Percentiles rank a stretch among this genome's conserved stretches.
phyloP scores from a whole-genome alignment of 2,888 invertebrate species.

The Dascillus cervinus region DNA sequence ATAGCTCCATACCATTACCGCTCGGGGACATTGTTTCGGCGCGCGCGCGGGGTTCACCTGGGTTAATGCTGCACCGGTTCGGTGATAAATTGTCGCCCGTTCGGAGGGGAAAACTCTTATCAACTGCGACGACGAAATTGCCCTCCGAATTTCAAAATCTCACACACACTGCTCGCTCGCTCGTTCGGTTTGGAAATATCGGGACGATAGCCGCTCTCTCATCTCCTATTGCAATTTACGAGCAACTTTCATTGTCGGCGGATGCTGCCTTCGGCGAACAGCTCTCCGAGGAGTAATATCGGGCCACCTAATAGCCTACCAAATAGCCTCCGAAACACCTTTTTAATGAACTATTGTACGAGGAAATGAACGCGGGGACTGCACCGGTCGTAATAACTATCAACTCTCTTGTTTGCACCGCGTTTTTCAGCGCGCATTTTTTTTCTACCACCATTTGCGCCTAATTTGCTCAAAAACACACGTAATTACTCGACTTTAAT shows the following conservation, averaged over 20 bases:
- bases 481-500: conserved; percentile 6
- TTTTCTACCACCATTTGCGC: conserved; percentile 16
- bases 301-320: conserved; percentile 58
- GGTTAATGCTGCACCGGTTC: conserved; percentile 39
- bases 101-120: conserved; percentile 37
- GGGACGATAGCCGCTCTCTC: conserved; percentile 14
- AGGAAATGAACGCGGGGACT: conserved; percentile 46
- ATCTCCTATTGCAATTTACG: conserved; percentile 17
- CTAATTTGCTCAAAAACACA: conserved; percentile 3
- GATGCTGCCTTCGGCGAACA: conserved; percentile 41
- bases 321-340: conserved; percentile 66
- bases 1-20: conserved; percentile 40
- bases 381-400: conserved; percentile 19
- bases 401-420: conserved; percentile 7
- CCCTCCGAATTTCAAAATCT: conserved; percentile 20
- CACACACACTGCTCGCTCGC: conserved; percentile 13
- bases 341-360: conserved; percentile 61
- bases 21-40: conserved; percentile 39
- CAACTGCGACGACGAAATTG: conserved; percentile 36
- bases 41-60: conserved; percentile 37
- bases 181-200: conserved; percentile 16
- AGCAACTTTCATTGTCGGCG: conserved; percentile 43
- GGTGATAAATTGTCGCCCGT: conserved; percentile 43
- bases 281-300: conserved; percentile 47
- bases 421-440: conserved; percentile 12